phyloP scores from a whole-genome alignment of 2,797 vertebrate genomes.

The Morelia viridis region DNA sequence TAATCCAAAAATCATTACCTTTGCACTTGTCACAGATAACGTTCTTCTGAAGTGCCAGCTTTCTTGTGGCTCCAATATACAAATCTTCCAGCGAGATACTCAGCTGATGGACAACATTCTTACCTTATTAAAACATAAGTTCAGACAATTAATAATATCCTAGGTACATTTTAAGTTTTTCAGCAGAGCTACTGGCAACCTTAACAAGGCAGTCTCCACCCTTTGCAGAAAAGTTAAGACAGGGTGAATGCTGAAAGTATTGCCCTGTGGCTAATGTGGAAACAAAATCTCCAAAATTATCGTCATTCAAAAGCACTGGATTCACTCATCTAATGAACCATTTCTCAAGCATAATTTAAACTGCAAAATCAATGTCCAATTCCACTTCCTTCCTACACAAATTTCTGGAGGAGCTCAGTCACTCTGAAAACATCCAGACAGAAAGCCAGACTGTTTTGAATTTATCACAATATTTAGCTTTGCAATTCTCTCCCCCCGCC shows the following conservation, averaged over 20 bases:
- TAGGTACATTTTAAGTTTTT: neutral
- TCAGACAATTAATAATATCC: slow-evolving; percentile 25
- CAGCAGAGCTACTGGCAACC: neutral
- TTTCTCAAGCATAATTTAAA: neutral
- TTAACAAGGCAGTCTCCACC: neutral
- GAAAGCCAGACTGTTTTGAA: neutral
- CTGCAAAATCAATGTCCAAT: neutral
- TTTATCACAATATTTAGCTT: neutral
- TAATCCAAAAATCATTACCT: slow-evolving; percentile 71
- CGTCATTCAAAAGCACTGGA: neutral
- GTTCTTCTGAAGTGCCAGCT: slow-evolving; percentile 92
- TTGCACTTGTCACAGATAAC: slow-evolving; percentile 94
- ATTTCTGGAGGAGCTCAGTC: neutral
- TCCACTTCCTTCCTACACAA: neutral
- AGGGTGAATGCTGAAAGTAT: neutral
- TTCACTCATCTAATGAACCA: neutral
- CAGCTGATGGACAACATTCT: slow-evolving; percentile 92
- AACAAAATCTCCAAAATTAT: neutral
- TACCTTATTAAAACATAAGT: slow-evolving; percentile 74
- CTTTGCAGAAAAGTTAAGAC: neutral
- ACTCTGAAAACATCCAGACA: neutral
- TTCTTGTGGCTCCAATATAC: slow-evolving; percentile 89
- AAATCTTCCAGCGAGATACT: slow-evolving; percentile 88
- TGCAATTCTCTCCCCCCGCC: neutral
- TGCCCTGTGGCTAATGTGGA: neutral